phyloP scores from a whole-genome alignment of 2,888 invertebrate species.

The Sphaeridia pumilis region DNA sequence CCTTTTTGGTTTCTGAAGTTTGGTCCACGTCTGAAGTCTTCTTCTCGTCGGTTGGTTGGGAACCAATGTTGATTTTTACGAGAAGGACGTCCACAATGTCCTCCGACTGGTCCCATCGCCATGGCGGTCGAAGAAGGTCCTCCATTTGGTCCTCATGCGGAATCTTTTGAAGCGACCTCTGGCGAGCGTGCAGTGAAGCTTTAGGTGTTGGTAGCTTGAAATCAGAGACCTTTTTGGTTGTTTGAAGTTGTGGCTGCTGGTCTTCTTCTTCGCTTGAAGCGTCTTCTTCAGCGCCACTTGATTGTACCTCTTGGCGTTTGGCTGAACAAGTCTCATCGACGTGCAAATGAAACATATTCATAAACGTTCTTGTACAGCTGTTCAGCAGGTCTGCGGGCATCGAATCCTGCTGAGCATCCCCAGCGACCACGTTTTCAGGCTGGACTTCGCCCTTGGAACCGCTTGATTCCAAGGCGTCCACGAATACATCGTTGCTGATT shows the following conservation, averaged over 20 bases:
- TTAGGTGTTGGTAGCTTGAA: background rate
- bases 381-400: background rate
- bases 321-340: background rate
- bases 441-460: background rate
- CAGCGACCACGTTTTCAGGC: background rate
- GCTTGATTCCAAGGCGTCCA: too few species aligned
- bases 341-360: constrained; percentile 9
- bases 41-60: too few species aligned
- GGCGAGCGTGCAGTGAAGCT: background rate
- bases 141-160: background rate
- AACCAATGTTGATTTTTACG: background rate
- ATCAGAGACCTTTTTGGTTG: background rate
- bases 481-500: too few species aligned
- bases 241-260: background rate
- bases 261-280: background rate
- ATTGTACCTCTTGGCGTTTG: too few species aligned
- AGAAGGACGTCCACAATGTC: background rate
- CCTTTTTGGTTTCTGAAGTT: background rate
- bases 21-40: too few species aligned
- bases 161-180: background rate
- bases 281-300: background rate
- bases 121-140: too few species aligned
- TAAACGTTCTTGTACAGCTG: constrained; percentile 3
- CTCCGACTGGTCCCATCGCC: too few species aligned
- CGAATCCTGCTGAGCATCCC: background rate